These are phyloP conservation scores for Pygoscelis adeliae DNA, from an alignment of 2,113 vertebrate genomes.

Conservation along the genomic window DNA sequence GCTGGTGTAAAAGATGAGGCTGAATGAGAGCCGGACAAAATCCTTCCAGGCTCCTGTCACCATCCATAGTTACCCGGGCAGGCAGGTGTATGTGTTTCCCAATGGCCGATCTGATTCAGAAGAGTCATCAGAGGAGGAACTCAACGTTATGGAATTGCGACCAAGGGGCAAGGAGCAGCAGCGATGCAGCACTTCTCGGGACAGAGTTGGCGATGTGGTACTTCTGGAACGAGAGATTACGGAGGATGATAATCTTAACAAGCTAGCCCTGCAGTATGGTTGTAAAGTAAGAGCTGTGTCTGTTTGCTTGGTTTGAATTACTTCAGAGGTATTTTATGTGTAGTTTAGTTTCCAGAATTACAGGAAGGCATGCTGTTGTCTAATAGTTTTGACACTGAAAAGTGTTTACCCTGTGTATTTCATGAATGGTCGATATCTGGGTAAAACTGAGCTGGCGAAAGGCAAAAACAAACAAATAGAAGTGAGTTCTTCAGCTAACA, in stretches of 20 bases:
- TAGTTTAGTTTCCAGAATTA: not conserved
- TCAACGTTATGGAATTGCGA: slow-evolving; percentile 74
- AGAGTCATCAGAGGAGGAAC: slow-evolving; percentile 84
- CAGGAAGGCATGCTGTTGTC: not conserved
- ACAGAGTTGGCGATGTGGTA: slow-evolving; percentile 62
- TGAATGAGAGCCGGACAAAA: slow-evolving; percentile 70
- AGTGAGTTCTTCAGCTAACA: not conserved
- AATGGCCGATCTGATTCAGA: slow-evolving; percentile 58
- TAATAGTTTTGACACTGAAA: not conserved
- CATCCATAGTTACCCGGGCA: slow-evolving; percentile 79
- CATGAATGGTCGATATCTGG: too few relatives aligned
- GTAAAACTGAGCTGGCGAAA: not conserved
- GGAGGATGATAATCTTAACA: slow-evolving; percentile 87
- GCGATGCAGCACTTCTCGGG: not conserved
- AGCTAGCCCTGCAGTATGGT: slow-evolving; percentile 92
- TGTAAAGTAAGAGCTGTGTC: slow-evolving; percentile 83
- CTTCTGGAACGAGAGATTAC: slow-evolving; percentile 83
- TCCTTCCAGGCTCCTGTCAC: slow-evolving; percentile 87
- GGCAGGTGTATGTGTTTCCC: slow-evolving; percentile 86
- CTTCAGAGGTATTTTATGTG: rapidly evolving
- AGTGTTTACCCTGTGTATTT: not conserved
- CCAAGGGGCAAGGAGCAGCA: slow-evolving; percentile 69
- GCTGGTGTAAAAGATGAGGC: slow-evolving; percentile 78
- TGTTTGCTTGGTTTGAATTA: not conserved
- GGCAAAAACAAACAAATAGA: not conserved